These are phyloP conservation scores for Morinoia aosen DNA, from an alignment of 2,888 invertebrate genomes.

Conservation along the genomic window DNA sequence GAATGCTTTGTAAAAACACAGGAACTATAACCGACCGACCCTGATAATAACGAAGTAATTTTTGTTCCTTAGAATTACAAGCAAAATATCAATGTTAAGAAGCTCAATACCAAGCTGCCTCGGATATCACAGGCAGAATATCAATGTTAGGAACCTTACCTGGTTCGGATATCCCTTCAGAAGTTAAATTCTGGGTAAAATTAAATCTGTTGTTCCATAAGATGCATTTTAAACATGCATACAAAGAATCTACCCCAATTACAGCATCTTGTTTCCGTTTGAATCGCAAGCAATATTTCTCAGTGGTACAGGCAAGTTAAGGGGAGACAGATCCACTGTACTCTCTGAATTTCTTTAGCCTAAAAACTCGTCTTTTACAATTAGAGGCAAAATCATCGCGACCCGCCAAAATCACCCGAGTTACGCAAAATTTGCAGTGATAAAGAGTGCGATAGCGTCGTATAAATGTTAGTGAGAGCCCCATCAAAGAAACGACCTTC, in stretches of 20 bases:
- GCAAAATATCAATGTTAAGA: too few species aligned
- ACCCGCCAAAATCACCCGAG: not conserved
- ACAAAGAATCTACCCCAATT: too few species aligned
- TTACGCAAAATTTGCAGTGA: not conserved
- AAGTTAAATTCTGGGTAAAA: too few species aligned
- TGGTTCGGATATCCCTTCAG: too few species aligned
- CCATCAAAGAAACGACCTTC: not conserved
- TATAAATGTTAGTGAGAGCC: slow-evolving; percentile 34
- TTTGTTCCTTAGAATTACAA: too few species aligned
- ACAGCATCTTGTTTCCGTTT: not conserved
- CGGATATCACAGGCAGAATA: too few species aligned
- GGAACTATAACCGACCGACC: too few species aligned
- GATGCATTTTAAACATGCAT: too few species aligned
- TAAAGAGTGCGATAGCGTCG: not conserved
- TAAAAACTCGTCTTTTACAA: not conserved
- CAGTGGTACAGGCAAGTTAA: not conserved
- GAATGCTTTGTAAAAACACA: not conserved
- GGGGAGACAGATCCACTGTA: not conserved
- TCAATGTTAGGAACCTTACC: too few species aligned
- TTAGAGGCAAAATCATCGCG: not conserved
- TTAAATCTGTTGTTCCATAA: too few species aligned
- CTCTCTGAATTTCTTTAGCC: not conserved
- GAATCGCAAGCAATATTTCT: not conserved
- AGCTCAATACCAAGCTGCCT: too few species aligned
- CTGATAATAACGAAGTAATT: too few species aligned